These are phyloP conservation scores for Hoplostethus atlanticus DNA, from an alignment of 2,797 vertebrate genomes.

Conservation along the genomic window DNA sequence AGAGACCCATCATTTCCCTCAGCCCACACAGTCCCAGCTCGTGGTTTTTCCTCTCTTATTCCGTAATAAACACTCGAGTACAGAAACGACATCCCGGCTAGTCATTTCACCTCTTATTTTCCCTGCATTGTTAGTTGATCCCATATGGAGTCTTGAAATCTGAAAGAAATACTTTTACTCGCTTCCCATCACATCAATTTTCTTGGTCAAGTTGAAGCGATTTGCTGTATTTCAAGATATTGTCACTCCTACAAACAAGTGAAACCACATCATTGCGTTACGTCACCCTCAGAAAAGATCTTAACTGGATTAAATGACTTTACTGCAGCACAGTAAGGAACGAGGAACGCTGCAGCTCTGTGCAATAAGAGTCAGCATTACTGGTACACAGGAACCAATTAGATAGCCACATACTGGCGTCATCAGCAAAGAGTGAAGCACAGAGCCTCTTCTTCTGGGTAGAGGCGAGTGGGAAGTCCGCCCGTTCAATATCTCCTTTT, in stretches of 20 bases:
- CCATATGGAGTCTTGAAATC: too few species aligned
- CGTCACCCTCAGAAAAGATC: not conserved
- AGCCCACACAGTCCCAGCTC: constrained; percentile 14
- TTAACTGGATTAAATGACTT: not conserved
- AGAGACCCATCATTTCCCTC: constrained; percentile 26
- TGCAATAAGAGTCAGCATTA: constrained; percentile 48
- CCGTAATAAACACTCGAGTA: not conserved
- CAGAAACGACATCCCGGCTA: not conserved
- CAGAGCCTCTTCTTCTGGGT: not conserved
- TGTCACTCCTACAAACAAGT: too few species aligned
- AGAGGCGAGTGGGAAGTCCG: not conserved
- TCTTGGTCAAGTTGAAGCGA: too few species aligned
- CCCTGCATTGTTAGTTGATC: too few species aligned
- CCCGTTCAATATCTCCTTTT: not conserved
- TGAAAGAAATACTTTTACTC: too few species aligned
- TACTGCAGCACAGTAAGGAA: not conserved
- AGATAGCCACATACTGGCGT: not conserved
- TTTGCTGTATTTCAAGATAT: too few species aligned
- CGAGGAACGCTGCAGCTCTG: constrained; percentile 24
- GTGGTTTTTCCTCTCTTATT: not conserved
- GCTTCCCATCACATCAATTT: too few species aligned
- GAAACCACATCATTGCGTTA: too few species aligned
- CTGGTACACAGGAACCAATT: constrained; percentile 3
- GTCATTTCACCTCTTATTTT: not conserved
- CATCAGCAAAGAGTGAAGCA: constrained; percentile 6